Evolutionary conservation across 2,888 invertebrate species (phyloP), one percentile per base, ranked within the genome.

Genomic region (Lithophane leautieri): DNA sequence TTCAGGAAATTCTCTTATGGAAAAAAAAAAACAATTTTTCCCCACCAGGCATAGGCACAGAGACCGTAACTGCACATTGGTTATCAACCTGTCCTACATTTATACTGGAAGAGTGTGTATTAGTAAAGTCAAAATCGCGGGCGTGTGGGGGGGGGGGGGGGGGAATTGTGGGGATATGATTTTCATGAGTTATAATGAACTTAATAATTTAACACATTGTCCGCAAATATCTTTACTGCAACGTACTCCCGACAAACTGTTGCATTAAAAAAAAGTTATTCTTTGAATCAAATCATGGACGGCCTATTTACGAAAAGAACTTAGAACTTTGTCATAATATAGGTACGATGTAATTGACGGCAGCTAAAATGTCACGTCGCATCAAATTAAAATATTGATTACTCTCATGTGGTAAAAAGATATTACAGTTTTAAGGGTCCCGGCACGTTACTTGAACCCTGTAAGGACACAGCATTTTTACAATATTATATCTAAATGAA

Each of bases 1-100:
- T 67, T 22, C 47, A 81, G 54, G 50, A 78, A 66, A 78, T 54
- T 56, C 68, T 70, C 42, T 25, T 68, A 14, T 34, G n/a, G n/a
- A n/a, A n/a, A n/a, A n/a, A n/a, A n/a, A n/a, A 25, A 63, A 62
- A 12, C 28, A 61, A 34, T 2, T 54, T 77, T 81, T 60, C n/a
- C n/a, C 8, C 4, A 44, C n/a, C 42, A 40, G 34, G 9, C 22
- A 65, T n/a, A 34, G 11, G 25, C 14, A 44, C 52, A 25, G 22
- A 2, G 11, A n/a, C 16, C 9, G 16, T 67, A 40, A n/a, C 40
- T 42, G 63, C 19, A 63, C n/a, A 19, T 63, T 25, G 42, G 16
- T 25, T 25, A 25, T 63, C 42, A 25, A 42, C n/a, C 2, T 42
- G n/a, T 0, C n/a, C 11, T 19, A 63, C n/a, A 11, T n/a, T 63